Evolutionary conservation across 1,140 invertebrate species (phyloP).

Genomic region (Cepaea nemoralis): DNA sequence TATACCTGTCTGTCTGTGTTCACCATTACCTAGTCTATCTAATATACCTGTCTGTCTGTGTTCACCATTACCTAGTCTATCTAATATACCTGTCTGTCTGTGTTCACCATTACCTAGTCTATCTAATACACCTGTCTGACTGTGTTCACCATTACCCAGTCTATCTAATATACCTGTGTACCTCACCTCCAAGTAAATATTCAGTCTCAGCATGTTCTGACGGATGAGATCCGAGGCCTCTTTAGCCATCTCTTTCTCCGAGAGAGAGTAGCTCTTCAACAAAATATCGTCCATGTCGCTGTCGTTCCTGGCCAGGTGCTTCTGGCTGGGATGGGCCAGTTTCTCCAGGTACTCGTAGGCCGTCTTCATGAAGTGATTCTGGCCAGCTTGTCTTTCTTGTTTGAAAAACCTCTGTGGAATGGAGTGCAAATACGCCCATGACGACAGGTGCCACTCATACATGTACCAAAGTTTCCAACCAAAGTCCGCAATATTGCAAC

Average conservation of each 20-base stretch:
- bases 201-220: slow-evolving; percentile 65
- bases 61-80: too few relatives aligned
- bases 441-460: too few relatives aligned
- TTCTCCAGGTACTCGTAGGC: slow-evolving; percentile 53
- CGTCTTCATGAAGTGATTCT: slow-evolving; percentile 31
- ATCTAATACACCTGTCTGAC: not conserved
- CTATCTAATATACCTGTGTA: not conserved
- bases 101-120: too few relatives aligned
- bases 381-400: not conserved
- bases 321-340: slow-evolving; percentile 41
- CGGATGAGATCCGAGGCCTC: slow-evolving; percentile 62
- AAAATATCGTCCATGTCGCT: slow-evolving; percentile 44
- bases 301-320: slow-evolving; percentile 45
- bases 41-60: too few relatives aligned
- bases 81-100: too few relatives aligned
- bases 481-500: too few relatives aligned
- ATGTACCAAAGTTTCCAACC: too few relatives aligned
- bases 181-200: slow-evolving; percentile 59
- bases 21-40: too few relatives aligned
- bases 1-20: too few relatives aligned
- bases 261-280: slow-evolving; percentile 41
- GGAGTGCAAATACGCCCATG: too few relatives aligned
- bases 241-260: slow-evolving; percentile 50
- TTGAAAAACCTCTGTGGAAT: slow-evolving; percentile 2
- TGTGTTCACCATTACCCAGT: not conserved